Evolutionary conservation across 2,888 invertebrate genomes (phyloP), one percentile per base, ranked within the genome.

Genomic region (Dasypogon diadema): DNA sequence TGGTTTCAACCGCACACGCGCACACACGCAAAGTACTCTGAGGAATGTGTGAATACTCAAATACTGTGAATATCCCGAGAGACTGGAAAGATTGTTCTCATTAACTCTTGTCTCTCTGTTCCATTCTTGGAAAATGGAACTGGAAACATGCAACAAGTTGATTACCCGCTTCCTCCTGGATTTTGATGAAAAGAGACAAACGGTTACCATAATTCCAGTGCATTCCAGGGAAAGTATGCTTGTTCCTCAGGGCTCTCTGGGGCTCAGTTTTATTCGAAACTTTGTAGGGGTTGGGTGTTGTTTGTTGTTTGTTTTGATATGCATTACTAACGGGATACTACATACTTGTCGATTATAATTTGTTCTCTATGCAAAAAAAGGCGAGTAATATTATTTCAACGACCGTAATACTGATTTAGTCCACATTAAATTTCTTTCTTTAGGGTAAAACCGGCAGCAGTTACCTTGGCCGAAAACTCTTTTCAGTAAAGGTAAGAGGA

Each of bases 91-190:
- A n/a, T 42, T 12, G 42, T 37, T 37, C 34, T 22, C 0, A 16
- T 18, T 12, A 6, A 37, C 37, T 60, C 37, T n/a, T 26, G 4
- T 12, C 18, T 16, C 34, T 37, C 5, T 60, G 5, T 60, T 37
- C 60, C 60, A 60, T 8, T 3, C 18, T 21, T 60, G 60, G 42
- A 42, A 42, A 60, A 5, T 16, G 22, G 10, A 37, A 18, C 12
- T 60, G 60, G 60, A 60, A 60, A n/a, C 6, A 37, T 60, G 60
- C 60, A 60, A 60, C 60, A 60, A 60, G 60, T 60, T 18, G 26
- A 21, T 60, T 37, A 34, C 26, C 22, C 3, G 26, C 30, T 16
- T 21, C 21, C 12, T 37, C 6, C 18, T 34, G 16, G 58, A 58
- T 6, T 16, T 34, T 10, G 3, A 21, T 3, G n/a, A 30, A 42